A percentile compares a stretch with the other conserved stretches of the same genome.
These are phyloP conservation scores for Phengaris alcon DNA, from an alignment of 2,888 invertebrate genomes.

Conservation along the genomic window DNA sequence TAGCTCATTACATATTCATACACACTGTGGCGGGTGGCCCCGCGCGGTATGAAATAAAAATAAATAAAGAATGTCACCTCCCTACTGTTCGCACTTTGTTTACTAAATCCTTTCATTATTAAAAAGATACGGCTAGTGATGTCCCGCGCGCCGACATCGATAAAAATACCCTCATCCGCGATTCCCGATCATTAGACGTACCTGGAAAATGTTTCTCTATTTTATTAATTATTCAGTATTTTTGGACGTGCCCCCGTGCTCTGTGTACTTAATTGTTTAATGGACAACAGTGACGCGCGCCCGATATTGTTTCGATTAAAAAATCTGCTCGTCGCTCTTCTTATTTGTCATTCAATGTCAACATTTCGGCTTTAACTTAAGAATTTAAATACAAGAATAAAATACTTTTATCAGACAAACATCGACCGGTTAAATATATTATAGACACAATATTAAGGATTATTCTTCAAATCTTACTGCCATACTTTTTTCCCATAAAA, in stretches of 20 bases:
- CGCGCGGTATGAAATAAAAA: slow-evolving; percentile 42
- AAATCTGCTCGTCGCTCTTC: slow-evolving; percentile 37
- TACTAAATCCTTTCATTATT: slow-evolving; percentile 74
- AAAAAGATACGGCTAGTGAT: slow-evolving; percentile 66
- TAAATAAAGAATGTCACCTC: slow-evolving; percentile 43
- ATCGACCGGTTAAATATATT: neutral
- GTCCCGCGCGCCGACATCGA: slow-evolving; percentile 50
- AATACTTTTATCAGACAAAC: neutral
- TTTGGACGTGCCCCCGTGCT: slow-evolving; percentile 36
- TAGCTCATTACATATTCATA: slow-evolving; percentile 38
- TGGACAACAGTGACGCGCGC: slow-evolving; percentile 35
- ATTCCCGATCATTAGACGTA: slow-evolving; percentile 52
- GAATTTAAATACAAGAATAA: neutral
- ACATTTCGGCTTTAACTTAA: neutral
- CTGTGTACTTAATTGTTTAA: slow-evolving; percentile 46
- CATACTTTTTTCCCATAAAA: slow-evolving; percentile 21
- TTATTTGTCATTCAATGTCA: neutral
- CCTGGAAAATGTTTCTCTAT: slow-evolving; percentile 59
- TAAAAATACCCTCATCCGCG: slow-evolving; percentile 46
- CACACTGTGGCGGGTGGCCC: slow-evolving; percentile 35
- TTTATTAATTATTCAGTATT: slow-evolving; percentile 54
- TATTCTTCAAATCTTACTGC: neutral
- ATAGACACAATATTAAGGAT: slow-evolving; percentile 3
- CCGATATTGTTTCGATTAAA: slow-evolving; percentile 34
- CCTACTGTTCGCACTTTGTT: slow-evolving; percentile 54